phyloP scores from a whole-genome alignment of 2,113 vertebrate genomes.

The Coreoperca whiteheadi region DNA sequence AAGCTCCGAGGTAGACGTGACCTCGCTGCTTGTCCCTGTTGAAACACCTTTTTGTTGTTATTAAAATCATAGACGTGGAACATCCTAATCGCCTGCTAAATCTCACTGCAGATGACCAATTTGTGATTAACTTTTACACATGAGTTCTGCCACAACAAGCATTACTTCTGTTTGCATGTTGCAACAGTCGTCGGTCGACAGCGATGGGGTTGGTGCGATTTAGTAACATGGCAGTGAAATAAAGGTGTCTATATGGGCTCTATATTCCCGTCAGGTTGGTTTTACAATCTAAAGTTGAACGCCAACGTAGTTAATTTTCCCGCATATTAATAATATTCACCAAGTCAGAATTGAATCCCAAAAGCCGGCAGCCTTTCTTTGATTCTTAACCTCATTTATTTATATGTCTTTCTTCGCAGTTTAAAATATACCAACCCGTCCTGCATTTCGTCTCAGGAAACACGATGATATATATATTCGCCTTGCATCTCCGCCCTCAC shows the following conservation, averaged over 20 bases:
- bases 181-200: slow-evolving; percentile 13
- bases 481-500: neutral
- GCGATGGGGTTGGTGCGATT: slow-evolving; percentile 25
- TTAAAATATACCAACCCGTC: neutral
- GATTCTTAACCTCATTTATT: neutral
- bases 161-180: slow-evolving; percentile 18
- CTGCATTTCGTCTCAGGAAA: slow-evolving; percentile 11
- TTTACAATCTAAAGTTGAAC: slow-evolving; percentile 19
- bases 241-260: slow-evolving; percentile 9
- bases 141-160: slow-evolving; percentile 20
- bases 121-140: slow-evolving; percentile 44
- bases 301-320: slow-evolving; percentile 13
- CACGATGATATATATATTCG: neutral
- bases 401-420: neutral
- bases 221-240: slow-evolving; percentile 34
- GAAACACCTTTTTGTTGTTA: slow-evolving; percentile 21
- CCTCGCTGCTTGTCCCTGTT: slow-evolving; percentile 3
- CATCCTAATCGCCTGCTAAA: slow-evolving; percentile 49
- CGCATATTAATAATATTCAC: too few relatives aligned
- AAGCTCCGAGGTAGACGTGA: neutral
- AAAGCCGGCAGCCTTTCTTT: neutral
- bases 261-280: neutral
- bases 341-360: too few relatives aligned
- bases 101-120: slow-evolving; percentile 41
- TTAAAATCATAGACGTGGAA: slow-evolving; percentile 48